These are phyloP conservation scores for Prionailurus viverrinus DNA, from an alignment of 2,113 vertebrate genomes.

Conservation along the genomic window DNA sequence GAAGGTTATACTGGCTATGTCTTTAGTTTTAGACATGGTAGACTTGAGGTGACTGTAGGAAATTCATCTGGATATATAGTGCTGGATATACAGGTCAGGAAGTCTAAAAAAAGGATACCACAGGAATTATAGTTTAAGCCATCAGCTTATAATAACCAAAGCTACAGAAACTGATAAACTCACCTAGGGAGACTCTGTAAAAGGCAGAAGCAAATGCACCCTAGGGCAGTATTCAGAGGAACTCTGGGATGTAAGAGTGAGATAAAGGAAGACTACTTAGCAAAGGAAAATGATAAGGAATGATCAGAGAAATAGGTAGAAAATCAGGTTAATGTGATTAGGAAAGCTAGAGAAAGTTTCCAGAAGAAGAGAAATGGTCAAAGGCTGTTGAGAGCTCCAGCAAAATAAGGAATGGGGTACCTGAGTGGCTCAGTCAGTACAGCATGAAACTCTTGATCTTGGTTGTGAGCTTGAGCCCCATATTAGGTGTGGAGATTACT, in stretches of 20 bases:
- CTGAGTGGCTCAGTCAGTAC: neutral
- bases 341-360: slow-evolving; percentile 27
- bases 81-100: neutral
- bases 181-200: neutral
- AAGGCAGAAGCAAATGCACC: neutral
- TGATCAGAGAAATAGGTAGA: neutral
- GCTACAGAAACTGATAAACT: neutral
- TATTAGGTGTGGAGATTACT: neutral
- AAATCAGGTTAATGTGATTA: neutral
- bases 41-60: neutral
- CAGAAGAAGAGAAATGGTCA: slow-evolving; percentile 7
- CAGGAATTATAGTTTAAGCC: neutral
- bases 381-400: neutral
- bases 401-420: neutral
- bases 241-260: neutral
- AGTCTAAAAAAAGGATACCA: neutral
- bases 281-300: slow-evolving; percentile 22
- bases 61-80: neutral
- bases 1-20: neutral
- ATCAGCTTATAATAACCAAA: slow-evolving; percentile 29
- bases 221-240: neutral
- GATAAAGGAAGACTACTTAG: neutral
- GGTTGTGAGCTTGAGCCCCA: neutral
- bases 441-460: neutral
- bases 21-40: neutral